Conservation (phyloP, 2,888 invertebrate genomes). For the Drosophila pegasa region DNA sequence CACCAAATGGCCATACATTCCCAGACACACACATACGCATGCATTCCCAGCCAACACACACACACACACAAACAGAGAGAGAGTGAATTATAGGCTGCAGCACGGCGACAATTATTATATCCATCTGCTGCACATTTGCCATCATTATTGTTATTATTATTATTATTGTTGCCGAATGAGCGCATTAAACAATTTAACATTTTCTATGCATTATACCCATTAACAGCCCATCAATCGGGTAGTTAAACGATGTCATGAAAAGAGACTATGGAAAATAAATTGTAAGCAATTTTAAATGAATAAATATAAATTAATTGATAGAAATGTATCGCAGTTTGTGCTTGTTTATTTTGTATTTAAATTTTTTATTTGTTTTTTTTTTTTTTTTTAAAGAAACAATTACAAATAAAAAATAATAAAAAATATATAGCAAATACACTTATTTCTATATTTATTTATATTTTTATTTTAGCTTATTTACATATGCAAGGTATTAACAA, state of each 20-base stretch:
- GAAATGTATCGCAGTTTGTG: too few relatives aligned
- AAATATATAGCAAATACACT: too few relatives aligned
- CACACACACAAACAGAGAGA: background rate
- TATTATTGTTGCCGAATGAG: conserved; percentile 23
- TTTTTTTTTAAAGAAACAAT: too few relatives aligned
- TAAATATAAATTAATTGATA: too few relatives aligned
- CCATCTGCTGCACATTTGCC: conserved; percentile 33
- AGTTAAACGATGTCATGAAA: background rate
- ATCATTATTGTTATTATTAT: conserved; percentile 54
- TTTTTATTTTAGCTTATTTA: too few relatives aligned
- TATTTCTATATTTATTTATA: too few relatives aligned
- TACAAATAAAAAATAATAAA: too few relatives aligned
- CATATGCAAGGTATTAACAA: too few relatives aligned
- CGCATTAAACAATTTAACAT: conserved; percentile 4
- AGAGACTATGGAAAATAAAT: background rate
- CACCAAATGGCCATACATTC: conserved; percentile 38
- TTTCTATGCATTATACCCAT: background rate
- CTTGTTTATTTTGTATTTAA: too few relatives aligned
- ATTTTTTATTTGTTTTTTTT: too few relatives aligned
- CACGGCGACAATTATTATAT: conserved; percentile 33
- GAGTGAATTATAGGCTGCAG: conserved; percentile 8
- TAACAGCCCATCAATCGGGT: background rate
- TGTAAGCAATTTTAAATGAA: too few relatives aligned
- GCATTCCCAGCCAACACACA: conserved; percentile 13
- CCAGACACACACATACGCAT: conserved; percentile 17